phyloP scores from a whole-genome alignment of 2,797 vertebrate genomes.

The Neosilurus mollespiculum region DNA sequence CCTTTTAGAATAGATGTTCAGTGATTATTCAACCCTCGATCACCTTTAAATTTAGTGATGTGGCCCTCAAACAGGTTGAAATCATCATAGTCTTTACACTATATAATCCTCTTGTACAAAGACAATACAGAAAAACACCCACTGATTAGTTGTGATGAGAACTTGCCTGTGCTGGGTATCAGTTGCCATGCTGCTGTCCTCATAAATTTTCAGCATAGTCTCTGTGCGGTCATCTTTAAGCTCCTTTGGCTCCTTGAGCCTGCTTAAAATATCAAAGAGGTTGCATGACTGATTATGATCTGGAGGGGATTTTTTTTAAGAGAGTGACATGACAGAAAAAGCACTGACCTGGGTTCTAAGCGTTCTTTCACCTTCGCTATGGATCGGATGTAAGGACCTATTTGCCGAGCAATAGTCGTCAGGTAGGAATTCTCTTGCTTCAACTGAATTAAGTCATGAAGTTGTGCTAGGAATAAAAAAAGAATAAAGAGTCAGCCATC shows the following conservation, averaged over 20 bases:
- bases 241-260: slow-evolving; percentile 72
- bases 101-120: background rate
- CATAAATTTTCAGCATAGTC: slow-evolving; percentile 62
- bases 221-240: slow-evolving; percentile 68
- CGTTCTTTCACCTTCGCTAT: slow-evolving; percentile 83
- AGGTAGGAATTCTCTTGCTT: slow-evolving; percentile 81
- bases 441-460: slow-evolving; percentile 79
- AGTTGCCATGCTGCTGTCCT: slow-evolving; percentile 27
- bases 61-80: too few relatives aligned
- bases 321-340: background rate
- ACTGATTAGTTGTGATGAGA: background rate
- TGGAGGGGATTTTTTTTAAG: background rate
- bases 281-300: background rate
- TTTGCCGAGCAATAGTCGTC: slow-evolving; percentile 81
- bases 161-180: slow-evolving; percentile 66
- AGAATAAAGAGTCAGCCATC: background rate
- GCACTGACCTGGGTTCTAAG: slow-evolving; percentile 78
- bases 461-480: slow-evolving; percentile 69
- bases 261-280: slow-evolving; percentile 47
- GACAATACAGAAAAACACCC: background rate
- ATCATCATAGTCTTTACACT: background rate
- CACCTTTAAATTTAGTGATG: too few relatives aligned
- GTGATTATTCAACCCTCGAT: too few relatives aligned
- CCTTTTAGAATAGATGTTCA: too few relatives aligned
- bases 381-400: slow-evolving; percentile 78